Base-by-base conservation (phyloP, 1,140 invertebrate genomes). In the Panulirus ornatus region DNA sequence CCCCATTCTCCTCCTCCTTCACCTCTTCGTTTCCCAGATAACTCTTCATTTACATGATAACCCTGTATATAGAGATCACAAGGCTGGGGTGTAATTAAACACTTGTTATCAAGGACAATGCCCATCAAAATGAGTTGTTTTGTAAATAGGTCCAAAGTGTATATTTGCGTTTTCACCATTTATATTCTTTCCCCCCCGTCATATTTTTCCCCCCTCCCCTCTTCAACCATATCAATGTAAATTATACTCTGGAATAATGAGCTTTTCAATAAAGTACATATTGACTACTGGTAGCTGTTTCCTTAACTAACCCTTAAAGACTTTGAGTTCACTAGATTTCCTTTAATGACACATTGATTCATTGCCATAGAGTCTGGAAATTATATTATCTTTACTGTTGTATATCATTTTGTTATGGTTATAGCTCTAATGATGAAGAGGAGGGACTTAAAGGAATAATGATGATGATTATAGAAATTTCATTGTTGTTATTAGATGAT, bases 231-330 rank as follows among this genome's bases (percentile, higher is more conserved):
- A 90, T 90, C 88, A 90, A 73, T 90, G 88, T 90, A 90, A 84
- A 90, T 90, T 84, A 84, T 90, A 84, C 83, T 85, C 88, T 84
- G 88, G 83, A 90, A 90, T 73, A 76, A 76, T 84, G 88, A 90
- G 88, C 88, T 90, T 90, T 90, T 90, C 88, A 90, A 90, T 90
- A 90, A 90, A 90, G 82, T 84, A 90, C 58, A 78, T 84, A 78
- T 70, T 81, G 58, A 63, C 19, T 75, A 75, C 27, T 19, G 9
- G 27, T 79, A 14, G n/a, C n/a, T n/a, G n/a, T n/a, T n/a, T n/a
- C n/a, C n/a, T n/a, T n/a, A n/a, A n/a, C n/a, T n/a, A n/a, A n/a
- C n/a, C n/a, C n/a, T n/a, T n/a, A n/a, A n/a, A n/a, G n/a, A n/a
- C n/a, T n/a, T n/a, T n/a, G n/a, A n/a, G n/a, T n/a, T n/a, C n/a